Percentiles rank a stretch among this genome's conserved stretches.
Evolutionary conservation across 2,888 invertebrate genomes (phyloP).

Genomic region (Aplocera efformata): DNA sequence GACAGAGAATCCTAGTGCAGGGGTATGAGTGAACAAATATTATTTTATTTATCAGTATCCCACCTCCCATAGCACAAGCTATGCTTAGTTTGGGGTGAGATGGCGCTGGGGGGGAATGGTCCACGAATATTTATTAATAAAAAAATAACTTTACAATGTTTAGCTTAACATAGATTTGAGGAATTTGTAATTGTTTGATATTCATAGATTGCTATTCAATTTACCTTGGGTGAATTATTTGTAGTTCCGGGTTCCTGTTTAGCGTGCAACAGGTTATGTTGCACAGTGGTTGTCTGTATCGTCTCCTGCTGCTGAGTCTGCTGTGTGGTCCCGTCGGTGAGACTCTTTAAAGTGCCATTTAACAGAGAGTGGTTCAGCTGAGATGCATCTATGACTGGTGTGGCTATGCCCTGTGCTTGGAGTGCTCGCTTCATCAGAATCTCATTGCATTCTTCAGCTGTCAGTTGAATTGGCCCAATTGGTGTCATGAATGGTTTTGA

Average conservation of each 20-base stretch:
- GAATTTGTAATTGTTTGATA: no score
- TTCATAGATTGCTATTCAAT: no score
- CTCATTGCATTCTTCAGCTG: slow-evolving; percentile 89
- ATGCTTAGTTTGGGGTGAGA: no score
- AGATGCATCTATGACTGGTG: slow-evolving; percentile 72
- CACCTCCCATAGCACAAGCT: no score
- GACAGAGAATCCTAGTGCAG: no score
- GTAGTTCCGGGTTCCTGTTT: slow-evolving; percentile 82
- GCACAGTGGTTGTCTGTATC: slow-evolving; percentile 58
- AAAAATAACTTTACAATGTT: no score
- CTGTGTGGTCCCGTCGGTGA: slow-evolving; percentile 60
- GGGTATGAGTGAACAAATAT: no score
- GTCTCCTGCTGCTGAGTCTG: slow-evolving; percentile 51
- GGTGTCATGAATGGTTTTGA: slow-evolving; percentile 86
- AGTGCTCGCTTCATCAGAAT: slow-evolving; percentile 88
- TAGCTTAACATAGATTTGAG: no score
- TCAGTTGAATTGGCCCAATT: slow-evolving; percentile 85
- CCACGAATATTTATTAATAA: no score
- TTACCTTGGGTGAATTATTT: slow-evolving; percentile 78
- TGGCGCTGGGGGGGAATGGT: no score
- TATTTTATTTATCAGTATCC: no score
- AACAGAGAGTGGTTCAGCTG: slow-evolving; percentile 68
- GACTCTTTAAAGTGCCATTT: slow-evolving; percentile 65
- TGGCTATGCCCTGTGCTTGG: slow-evolving; percentile 81
- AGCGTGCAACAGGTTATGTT: slow-evolving; percentile 74